These are phyloP conservation scores for Pecten maximus DNA, from an alignment of 2,888 invertebrate genomes.

Conservation along the genomic window DNA sequence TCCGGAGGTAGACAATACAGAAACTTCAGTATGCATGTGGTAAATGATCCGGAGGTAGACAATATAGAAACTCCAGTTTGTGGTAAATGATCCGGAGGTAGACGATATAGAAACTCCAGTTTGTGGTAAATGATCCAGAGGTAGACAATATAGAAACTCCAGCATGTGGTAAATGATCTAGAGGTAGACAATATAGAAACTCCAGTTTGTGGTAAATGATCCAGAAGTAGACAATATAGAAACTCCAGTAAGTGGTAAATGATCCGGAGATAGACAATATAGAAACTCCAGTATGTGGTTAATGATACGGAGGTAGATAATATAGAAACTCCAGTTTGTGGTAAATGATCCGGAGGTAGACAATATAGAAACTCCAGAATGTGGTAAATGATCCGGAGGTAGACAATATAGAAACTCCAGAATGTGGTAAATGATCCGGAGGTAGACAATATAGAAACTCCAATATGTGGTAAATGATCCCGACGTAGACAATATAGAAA, in stretches of 20 bases:
- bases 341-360: no score
- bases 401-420: no score
- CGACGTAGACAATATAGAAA: background rate
- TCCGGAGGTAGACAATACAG: background rate
- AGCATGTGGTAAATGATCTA: background rate
- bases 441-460: no score
- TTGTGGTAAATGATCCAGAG: background rate
- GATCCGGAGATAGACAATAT: background rate
- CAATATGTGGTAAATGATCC: no score
- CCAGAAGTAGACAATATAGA: background rate
- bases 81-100: no score
- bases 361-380: no score
- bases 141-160: background rate
- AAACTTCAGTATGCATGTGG: background rate
- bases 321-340: background rate
- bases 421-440: no score
- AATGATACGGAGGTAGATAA: background rate
- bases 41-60: no score
- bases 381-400: no score
- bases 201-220: background rate
- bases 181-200: no score
- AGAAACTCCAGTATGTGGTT: background rate
- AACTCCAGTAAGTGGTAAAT: background rate
- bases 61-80: no score
- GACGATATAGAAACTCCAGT: no score